phyloP scores from a whole-genome alignment of 2,888 invertebrate species.

The Stenodera caucasica region DNA sequence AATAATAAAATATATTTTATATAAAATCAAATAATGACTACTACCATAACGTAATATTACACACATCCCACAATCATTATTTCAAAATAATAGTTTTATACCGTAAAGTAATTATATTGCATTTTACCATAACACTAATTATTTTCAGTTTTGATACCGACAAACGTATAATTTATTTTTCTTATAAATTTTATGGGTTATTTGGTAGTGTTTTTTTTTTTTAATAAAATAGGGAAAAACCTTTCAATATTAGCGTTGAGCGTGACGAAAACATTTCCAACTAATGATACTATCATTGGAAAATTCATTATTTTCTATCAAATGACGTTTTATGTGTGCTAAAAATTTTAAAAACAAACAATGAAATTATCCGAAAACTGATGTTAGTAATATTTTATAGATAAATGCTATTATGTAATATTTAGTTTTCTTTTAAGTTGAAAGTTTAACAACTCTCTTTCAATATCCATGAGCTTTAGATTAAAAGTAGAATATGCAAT shows the following conservation, averaged over 20 bases:
- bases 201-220: too few species aligned
- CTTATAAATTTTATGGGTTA: too few species aligned
- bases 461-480: neutral
- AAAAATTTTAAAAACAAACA: too few species aligned
- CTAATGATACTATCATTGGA: neutral
- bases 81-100: constrained; percentile 16
- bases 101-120: constrained; percentile 14
- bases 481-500: neutral
- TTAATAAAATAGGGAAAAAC: neutral
- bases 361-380: too few species aligned
- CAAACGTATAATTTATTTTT: neutral
- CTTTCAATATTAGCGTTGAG: neutral
- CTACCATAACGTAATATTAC: constrained; percentile 7
- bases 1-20: too few species aligned
- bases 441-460: neutral
- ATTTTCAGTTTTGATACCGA: neutral
- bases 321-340: too few species aligned
- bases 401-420: neutral
- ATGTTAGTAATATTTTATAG: neutral
- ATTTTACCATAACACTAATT: constrained; percentile 13
- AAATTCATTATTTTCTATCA: too few species aligned
- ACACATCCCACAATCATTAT: constrained; percentile 10
- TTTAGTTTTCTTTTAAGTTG: neutral
- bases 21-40: constrained; percentile 11
- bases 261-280: neutral